Percentiles rank a stretch among this genome's conserved stretches.
Conservation (phyloP, 2,113 vertebrate species). For the Dicrurus megarhynchus region DNA sequence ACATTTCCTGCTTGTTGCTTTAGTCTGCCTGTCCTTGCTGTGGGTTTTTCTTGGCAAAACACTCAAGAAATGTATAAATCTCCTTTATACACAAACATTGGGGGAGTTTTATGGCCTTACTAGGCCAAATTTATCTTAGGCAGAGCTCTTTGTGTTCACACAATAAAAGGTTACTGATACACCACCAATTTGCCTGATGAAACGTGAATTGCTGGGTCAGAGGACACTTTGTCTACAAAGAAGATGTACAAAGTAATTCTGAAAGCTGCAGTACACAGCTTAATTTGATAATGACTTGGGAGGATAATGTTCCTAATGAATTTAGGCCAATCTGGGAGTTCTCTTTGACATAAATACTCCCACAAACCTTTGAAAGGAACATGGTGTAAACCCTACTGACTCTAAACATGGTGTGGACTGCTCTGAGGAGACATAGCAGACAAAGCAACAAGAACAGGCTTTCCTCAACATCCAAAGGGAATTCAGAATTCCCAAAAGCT, state of each 20-base stretch:
- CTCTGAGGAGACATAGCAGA: not conserved
- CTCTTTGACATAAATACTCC: slow-evolving; percentile 9
- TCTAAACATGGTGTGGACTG: not conserved
- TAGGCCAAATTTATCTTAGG: not conserved
- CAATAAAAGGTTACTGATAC: not conserved
- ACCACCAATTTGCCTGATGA: not conserved
- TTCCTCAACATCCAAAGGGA: not conserved
- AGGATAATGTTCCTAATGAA: not conserved
- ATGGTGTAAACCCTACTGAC: not conserved
- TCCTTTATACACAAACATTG: not conserved
- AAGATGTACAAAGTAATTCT: not conserved
- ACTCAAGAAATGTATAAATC: not conserved
- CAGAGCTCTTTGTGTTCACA: not conserved
- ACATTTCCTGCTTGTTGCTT: not conserved
- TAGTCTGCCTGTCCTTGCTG: not conserved
- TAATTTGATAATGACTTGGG: not conserved
- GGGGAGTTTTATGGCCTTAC: not conserved
- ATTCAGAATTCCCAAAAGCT: not conserved
- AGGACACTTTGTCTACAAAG: not conserved
- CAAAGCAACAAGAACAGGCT: not conserved
- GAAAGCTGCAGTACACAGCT: not conserved
- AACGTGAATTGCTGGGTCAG: not conserved
- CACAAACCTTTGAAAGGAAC: not conserved
- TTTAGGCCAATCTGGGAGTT: not conserved
- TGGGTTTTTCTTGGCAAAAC: not conserved